A percentile compares a stretch with the other conserved stretches of the same genome.
phyloP scores from a whole-genome alignment of 2,888 invertebrate genomes.

The Pyrrhia umbra region DNA sequence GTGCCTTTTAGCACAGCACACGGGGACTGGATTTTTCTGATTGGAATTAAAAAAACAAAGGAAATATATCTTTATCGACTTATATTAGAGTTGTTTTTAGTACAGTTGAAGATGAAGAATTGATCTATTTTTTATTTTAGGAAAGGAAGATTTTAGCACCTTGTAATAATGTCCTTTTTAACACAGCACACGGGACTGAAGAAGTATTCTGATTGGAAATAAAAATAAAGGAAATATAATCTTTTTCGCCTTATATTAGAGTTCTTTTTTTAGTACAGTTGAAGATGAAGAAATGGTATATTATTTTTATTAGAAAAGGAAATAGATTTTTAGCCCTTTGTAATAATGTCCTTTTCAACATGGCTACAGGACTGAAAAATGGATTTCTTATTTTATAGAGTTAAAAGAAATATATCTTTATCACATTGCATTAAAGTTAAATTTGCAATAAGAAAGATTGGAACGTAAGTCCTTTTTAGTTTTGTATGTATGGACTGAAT shows the following conservation, averaged over 20 bases:
- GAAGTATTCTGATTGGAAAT: neutral
- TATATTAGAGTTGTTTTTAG: conserved; percentile 22
- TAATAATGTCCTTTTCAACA: neutral
- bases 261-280: too few relatives aligned
- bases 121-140: too few relatives aligned
- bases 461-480: too few relatives aligned
- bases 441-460: neutral
- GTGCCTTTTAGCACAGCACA: conserved; percentile 51
- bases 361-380: neutral
- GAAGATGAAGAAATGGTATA: too few relatives aligned
- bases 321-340: neutral
- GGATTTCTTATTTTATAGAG: neutral
- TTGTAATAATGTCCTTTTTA: neutral
- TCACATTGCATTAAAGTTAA: neutral
- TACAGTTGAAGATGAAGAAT: too few relatives aligned
- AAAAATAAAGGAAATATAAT: neutral
- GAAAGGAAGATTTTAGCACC: too few relatives aligned
- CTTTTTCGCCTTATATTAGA: neutral
- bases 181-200: neutral
- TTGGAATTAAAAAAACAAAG: neutral
- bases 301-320: too few relatives aligned
- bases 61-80: conserved; percentile 5
- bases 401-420: neutral
- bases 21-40: too few relatives aligned
- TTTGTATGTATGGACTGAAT: too few relatives aligned